A percentile compares a stretch with the other conserved stretches of the same genome.
Evolutionary conservation across 2,888 invertebrate genomes (phyloP).

Genomic region (Himalopsyche japonica): DNA sequence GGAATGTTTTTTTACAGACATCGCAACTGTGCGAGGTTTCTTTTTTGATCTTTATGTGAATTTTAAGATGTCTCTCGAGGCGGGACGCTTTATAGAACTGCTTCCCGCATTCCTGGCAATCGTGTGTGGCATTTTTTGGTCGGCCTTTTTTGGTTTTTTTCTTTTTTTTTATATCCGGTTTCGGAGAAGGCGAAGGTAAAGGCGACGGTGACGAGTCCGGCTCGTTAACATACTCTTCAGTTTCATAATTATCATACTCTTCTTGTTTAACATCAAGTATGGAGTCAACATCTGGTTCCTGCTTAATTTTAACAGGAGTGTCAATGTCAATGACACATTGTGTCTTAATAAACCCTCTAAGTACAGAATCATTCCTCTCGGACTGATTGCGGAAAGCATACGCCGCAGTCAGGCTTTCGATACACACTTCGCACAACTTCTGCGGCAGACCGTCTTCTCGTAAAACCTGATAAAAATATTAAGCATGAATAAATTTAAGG

Average conservation of each 20-base stretch:
- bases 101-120: slow-evolving; percentile 56
- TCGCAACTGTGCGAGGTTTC: slow-evolving; percentile 44
- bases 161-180: slow-evolving; percentile 26
- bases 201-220: slow-evolving; percentile 41
- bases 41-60: slow-evolving; percentile 46
- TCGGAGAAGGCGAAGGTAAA: slow-evolving; percentile 10
- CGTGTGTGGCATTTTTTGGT: slow-evolving; percentile 36
- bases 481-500: not conserved
- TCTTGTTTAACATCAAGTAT: slow-evolving; percentile 42
- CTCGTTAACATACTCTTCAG: slow-evolving; percentile 41
- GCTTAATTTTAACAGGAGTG: slow-evolving; percentile 37
- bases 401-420: slow-evolving; percentile 53
- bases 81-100: slow-evolving; percentile 53
- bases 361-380: slow-evolving; percentile 50
- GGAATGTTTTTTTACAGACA: slow-evolving; percentile 49
- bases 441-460: slow-evolving; percentile 64
- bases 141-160: slow-evolving; percentile 41
- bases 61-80: slow-evolving; percentile 54
- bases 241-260: slow-evolving; percentile 39
- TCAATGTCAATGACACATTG: slow-evolving; percentile 26
- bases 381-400: slow-evolving; percentile 57
- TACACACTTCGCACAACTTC: slow-evolving; percentile 61
- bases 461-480: slow-evolving; percentile 45
- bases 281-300: slow-evolving; percentile 41
- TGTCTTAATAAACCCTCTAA: slow-evolving; percentile 46